These are phyloP conservation scores for Scaptomyza flava DNA, from an alignment of 2,888 invertebrate species.

Conservation along the genomic window DNA sequence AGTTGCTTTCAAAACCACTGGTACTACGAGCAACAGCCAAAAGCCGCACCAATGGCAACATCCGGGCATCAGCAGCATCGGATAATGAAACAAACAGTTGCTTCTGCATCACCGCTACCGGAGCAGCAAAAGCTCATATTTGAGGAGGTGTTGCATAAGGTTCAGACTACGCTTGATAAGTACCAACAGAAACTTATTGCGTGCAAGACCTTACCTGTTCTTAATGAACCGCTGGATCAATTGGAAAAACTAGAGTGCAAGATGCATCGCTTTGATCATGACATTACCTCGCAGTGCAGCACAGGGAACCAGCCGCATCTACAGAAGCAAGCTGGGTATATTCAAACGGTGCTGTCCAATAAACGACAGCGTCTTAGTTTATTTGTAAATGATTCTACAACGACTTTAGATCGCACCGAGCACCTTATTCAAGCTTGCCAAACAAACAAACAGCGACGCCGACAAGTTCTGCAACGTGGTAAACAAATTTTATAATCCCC, in stretches of 20 bases:
- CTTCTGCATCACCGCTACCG: background rate
- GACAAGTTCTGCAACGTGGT: slow-evolving; percentile 35
- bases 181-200: slow-evolving; percentile 2
- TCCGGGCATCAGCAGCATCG: background rate
- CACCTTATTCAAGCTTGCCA: slow-evolving; percentile 12
- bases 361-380: slow-evolving; percentile 32
- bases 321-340: slow-evolving; percentile 15
- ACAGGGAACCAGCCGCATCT: slow-evolving; percentile 1
- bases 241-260: slow-evolving; percentile 25
- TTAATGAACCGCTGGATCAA: slow-evolving; percentile 21
- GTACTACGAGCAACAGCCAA: slow-evolving; percentile 54
- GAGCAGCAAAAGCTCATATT: slow-evolving; percentile 14
- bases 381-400: background rate
- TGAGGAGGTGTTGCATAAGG: slow-evolving; percentile 39
- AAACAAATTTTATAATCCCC: slow-evolving; percentile 34
- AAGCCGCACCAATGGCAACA: slow-evolving; percentile 1
- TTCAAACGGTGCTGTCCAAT: background rate
- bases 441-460: slow-evolving; percentile 26
- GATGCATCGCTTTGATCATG: slow-evolving; percentile 5
- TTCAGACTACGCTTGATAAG: slow-evolving; percentile 38
- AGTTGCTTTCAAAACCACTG: slow-evolving; percentile 34
- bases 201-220: slow-evolving; percentile 30
- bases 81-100: slow-evolving; percentile 2
- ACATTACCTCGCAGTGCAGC: background rate
- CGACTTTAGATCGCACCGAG: slow-evolving; percentile 27